Conservation (phyloP, 2,888 invertebrate species). For the Diadegma fenestrale region DNA sequence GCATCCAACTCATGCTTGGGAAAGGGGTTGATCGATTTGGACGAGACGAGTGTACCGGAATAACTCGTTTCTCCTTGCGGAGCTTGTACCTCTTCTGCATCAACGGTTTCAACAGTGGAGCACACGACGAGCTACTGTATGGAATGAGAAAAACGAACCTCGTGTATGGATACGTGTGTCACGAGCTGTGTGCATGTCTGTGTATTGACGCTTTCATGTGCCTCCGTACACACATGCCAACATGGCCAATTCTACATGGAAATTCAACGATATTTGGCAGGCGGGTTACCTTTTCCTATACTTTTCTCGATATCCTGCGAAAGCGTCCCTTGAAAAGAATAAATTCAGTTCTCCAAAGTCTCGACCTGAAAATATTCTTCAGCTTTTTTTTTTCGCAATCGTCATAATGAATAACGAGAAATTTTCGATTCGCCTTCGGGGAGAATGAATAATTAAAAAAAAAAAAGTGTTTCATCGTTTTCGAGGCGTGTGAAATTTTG, state of each 20-base stretch:
- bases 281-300: conserved; percentile 3
- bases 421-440: no score
- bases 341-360: not conserved
- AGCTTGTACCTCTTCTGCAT: conserved; percentile 68
- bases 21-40: conserved; percentile 69
- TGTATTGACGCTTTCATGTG: not conserved
- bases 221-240: not conserved
- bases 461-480: not conserved
- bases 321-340: not conserved
- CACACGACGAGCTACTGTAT: conserved; percentile 42
- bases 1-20: conserved; percentile 62
- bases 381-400: conserved; percentile 3
- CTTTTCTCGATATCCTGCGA: not conserved
- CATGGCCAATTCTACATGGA: conserved; percentile 12
- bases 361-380: not conserved
- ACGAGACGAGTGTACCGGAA: conserved; percentile 70
- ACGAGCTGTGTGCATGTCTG: not conserved
- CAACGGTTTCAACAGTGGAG: conserved; percentile 66
- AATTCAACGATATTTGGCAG: conserved; percentile 35
- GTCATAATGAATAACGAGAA: not conserved
- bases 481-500: not conserved
- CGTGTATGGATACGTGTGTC: no score
- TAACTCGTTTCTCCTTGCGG: conserved; percentile 69
- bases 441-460: not conserved
- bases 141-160: conserved; percentile 52